phyloP scores from a whole-genome alignment of 1,140 invertebrate species.

The Aphidius gifuensis region DNA sequence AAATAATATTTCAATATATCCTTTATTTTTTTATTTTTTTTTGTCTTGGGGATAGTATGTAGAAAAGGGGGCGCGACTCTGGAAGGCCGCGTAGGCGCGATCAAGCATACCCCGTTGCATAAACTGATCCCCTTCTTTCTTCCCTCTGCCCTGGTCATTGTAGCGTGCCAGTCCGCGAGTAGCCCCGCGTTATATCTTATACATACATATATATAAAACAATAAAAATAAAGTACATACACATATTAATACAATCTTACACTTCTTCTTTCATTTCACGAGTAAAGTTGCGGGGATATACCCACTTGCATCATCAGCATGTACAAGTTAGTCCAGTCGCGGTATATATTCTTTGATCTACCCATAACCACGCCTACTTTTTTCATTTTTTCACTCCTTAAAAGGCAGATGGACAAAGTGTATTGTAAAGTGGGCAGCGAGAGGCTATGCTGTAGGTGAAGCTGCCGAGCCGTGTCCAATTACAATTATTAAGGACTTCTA shows the following conservation, averaged over 20 bases:
- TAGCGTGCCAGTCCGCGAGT: neutral
- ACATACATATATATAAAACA: too few relatives aligned
- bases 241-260: neutral
- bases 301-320: slow-evolving; percentile 12
- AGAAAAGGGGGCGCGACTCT: slow-evolving; percentile 4
- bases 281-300: neutral
- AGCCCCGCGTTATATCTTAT: too few relatives aligned
- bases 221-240: too few relatives aligned
- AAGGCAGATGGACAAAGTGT: slow-evolving; percentile 58
- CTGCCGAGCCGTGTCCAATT: slow-evolving; percentile 56
- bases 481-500: slow-evolving; percentile 56
- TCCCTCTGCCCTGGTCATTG: neutral
- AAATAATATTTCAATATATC: too few relatives aligned
- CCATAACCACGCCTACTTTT: slow-evolving; percentile 52
- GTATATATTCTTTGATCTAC: slow-evolving; percentile 49
- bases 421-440: slow-evolving; percentile 57
- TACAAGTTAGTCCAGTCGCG: slow-evolving; percentile 39
- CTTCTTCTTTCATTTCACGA: neutral
- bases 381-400: slow-evolving; percentile 58
- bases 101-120: neutral
- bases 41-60: too few relatives aligned
- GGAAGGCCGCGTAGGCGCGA: slow-evolving; percentile 1
- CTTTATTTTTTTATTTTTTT: too few relatives aligned
- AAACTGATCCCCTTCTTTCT: neutral
- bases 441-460: slow-evolving; percentile 52